A percentile compares a stretch with the other conserved stretches of the same genome.
Conservation (phyloP, 2,888 invertebrate species). For the Acrocera orbiculus region DNA sequence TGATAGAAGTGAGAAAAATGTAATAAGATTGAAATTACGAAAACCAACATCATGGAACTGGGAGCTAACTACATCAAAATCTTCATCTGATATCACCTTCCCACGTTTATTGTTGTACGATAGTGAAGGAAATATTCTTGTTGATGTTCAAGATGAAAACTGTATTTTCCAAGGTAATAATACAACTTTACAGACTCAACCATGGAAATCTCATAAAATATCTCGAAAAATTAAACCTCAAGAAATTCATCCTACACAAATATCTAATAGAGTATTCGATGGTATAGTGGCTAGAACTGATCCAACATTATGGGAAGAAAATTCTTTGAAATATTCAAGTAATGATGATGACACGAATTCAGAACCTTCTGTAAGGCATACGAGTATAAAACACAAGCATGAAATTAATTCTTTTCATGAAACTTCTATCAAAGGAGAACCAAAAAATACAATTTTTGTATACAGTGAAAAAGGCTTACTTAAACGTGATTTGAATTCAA, state of each 20-base stretch:
- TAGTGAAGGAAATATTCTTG: slow-evolving; percentile 33
- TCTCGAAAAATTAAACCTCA: no score
- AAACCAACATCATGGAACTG: slow-evolving; percentile 40
- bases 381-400: neutral
- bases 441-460: slow-evolving; percentile 1
- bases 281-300: no score
- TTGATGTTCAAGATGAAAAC: slow-evolving; percentile 27
- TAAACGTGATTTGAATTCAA: slow-evolving; percentile 11
- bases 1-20: slow-evolving; percentile 24
- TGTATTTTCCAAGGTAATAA: slow-evolving; percentile 13
- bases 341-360: neutral
- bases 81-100: slow-evolving; percentile 36
- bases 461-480: slow-evolving; percentile 11
- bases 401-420: no score
- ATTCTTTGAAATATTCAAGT: neutral
- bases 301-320: no score
- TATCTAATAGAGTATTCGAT: no score
- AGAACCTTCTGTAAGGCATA: neutral
- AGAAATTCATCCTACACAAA: no score
- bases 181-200: no score
- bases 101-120: slow-evolving; percentile 37
- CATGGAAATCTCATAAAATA: no score
- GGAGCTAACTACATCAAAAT: slow-evolving; percentile 39
- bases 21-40: slow-evolving; percentile 34
- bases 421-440: no score